Percentiles rank a stretch among this genome's conserved stretches.
Conservation (phyloP, 1,140 invertebrate genomes). For the Ectropis grisescens region DNA sequence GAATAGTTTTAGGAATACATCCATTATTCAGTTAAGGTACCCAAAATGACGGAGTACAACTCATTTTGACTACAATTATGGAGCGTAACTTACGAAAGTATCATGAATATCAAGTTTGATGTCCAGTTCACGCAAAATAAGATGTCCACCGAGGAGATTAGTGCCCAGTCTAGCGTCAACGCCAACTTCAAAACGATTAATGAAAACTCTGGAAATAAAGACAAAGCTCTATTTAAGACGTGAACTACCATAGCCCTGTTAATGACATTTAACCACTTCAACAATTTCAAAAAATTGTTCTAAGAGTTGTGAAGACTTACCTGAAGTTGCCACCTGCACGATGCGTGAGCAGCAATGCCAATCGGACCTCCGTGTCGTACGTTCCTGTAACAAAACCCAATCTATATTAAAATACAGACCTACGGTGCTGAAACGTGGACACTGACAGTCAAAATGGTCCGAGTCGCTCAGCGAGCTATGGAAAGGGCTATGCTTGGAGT, state of each 20-base stretch:
- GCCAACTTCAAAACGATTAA: conserved; percentile 17
- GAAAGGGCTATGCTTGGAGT: too few relatives aligned
- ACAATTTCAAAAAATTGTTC: too few relatives aligned
- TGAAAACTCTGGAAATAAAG: conserved; percentile 15
- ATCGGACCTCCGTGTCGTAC: conserved; percentile 11
- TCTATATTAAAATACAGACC: too few relatives aligned
- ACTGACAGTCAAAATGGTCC: too few relatives aligned
- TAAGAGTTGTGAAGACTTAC: too few relatives aligned
- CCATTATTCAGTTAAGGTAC: too few relatives aligned
- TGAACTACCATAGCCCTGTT: too few relatives aligned
- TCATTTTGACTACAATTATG: too few relatives aligned
- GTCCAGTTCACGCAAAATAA: conserved; percentile 15
- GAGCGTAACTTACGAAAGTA: conserved; percentile 20
- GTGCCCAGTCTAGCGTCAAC: conserved; percentile 19
- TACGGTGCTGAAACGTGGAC: too few relatives aligned
- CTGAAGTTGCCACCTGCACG: conserved; percentile 15
- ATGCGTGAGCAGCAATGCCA: conserved; percentile 9
- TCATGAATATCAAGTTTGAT: conserved; percentile 24
- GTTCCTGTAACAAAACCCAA: conserved; percentile 13
- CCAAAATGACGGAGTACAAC: too few relatives aligned
- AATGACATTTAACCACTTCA: too few relatives aligned
- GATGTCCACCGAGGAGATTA: conserved; percentile 15
- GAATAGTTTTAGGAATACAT: neutral
- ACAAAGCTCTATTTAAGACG: neutral
- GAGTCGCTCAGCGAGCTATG: too few relatives aligned